These are phyloP conservation scores for Oegoconia quadripuncta DNA, from an alignment of 2,888 invertebrate species.

Conservation along the genomic window DNA sequence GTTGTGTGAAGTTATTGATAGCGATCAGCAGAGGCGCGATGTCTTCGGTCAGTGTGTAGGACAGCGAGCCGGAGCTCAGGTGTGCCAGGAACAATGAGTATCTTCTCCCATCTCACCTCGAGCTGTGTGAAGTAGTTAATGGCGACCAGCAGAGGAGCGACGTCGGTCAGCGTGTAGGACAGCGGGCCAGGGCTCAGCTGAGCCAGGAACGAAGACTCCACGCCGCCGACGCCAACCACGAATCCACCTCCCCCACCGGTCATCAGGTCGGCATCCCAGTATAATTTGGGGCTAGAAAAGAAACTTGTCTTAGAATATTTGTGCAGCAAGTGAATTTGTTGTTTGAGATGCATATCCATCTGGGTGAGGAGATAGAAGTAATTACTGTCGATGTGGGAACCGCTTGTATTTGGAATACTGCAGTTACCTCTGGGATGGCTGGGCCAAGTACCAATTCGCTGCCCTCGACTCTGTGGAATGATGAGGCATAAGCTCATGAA, in stretches of 20 bases:
- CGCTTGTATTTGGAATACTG: too few relatives aligned
- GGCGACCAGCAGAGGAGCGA: constrained; percentile 87
- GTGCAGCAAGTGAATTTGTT: too few relatives aligned
- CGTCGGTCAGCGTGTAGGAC: constrained; percentile 79
- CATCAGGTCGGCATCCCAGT: constrained; percentile 57
- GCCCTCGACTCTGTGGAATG: too few relatives aligned
- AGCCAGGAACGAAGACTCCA: constrained; percentile 87
- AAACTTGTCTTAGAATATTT: neutral
- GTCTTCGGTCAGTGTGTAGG: constrained; percentile 79
- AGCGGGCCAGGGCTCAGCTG: constrained; percentile 84
- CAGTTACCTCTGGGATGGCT: too few relatives aligned
- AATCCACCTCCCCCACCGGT: constrained; percentile 72
- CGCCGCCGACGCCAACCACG: constrained; percentile 88
- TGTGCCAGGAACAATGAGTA: constrained; percentile 1
- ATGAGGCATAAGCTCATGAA: too few relatives aligned
- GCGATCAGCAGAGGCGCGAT: constrained; percentile 87
- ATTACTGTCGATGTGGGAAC: too few relatives aligned
- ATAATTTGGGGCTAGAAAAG: constrained; percentile 44
- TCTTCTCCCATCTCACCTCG: constrained; percentile 76
- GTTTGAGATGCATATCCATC: neutral
- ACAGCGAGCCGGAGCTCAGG: neutral
- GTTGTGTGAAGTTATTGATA: constrained; percentile 91
- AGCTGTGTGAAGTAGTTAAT: constrained; percentile 92
- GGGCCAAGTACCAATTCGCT: too few relatives aligned
- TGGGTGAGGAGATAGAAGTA: too few relatives aligned